Evolutionary conservation across 92 coral and sea anemone genomes (phyloP).

Genomic region (Actinernus sp.): DNA sequence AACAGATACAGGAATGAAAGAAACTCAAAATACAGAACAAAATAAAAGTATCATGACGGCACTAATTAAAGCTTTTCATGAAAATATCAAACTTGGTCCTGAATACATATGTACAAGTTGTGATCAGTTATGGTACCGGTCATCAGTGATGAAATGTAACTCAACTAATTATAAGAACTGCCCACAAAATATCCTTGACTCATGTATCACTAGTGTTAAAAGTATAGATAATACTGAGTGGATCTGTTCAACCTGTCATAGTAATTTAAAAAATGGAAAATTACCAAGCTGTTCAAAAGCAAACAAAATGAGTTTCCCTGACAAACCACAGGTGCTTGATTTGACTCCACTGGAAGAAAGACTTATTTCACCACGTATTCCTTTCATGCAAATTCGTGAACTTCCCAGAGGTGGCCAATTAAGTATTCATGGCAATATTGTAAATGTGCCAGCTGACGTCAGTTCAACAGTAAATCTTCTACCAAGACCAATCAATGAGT

Average conservation of each 20-base stretch:
- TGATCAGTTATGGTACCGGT: conserved; percentile 66
- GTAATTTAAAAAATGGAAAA: conserved; percentile 27
- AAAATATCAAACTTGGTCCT: conserved; percentile 63
- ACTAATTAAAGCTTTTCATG: too few species aligned
- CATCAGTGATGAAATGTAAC: conserved; percentile 55
- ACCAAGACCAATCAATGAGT: conserved; percentile 63
- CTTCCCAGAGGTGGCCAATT: conserved; percentile 76
- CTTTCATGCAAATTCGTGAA: conserved; percentile 74
- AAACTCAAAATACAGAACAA: too few species aligned
- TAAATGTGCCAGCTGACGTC: conserved; percentile 73
- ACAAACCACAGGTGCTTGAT: conserved; percentile 40
- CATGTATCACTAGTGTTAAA: conserved; percentile 39
- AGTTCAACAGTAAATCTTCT: conserved; percentile 65
- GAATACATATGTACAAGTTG: conserved; percentile 71
- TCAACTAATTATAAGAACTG: conserved; percentile 20
- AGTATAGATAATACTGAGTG: conserved; percentile 62
- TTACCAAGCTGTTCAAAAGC: conserved; percentile 61
- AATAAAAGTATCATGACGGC: too few species aligned
- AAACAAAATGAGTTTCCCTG: conserved; percentile 44
- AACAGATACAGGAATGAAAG: too few species aligned
- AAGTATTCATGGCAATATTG: conserved; percentile 63
- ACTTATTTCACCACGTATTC: conserved; percentile 63
- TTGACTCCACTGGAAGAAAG: conserved; percentile 72
- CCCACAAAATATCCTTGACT: conserved; percentile 17
- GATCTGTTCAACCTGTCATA: conserved; percentile 56